Base-by-base conservation (phyloP, 2,888 invertebrate species). In the Drosophila pseudotalamancana region DNA sequence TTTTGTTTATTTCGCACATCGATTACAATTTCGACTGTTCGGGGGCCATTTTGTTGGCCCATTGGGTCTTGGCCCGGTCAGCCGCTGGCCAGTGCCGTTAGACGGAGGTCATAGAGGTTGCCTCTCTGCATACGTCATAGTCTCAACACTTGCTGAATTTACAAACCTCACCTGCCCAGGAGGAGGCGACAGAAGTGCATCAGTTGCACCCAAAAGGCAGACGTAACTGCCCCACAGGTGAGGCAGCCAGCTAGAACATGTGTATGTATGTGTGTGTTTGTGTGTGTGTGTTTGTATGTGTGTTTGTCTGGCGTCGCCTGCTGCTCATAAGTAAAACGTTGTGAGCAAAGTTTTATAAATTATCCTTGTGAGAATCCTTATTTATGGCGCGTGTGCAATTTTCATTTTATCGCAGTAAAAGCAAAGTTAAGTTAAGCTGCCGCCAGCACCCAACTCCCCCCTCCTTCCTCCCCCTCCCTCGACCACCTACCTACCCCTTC, bases 291-390 rank as follows among this genome's bases (percentile, higher is more conserved):
- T 29, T 29, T 37, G 65, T 40, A 25, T 46, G 39, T 55, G 57
- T 40, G 62, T 59, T 53, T 75, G 83, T 82, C 80, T 80, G 80
- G 86, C 72, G 71, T 70, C 72, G 81, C 73, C 72, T 70, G 84
- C 85, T 84, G 72, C 85, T 77, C 85, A 85, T 87, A 88, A 87
- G 87, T 88, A 87, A 88, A 88, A 82, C 83, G 88, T 83, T 84
- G 81, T 78, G 87, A 82, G 86, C 87, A 90, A 89, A 88, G 83
- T 91, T 90, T 90, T 90, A 89, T 90, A 90, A 91, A 91, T 91
- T 91, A 90, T 91, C 88, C 90, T 91, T 91, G 89, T 85, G 91
- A 91, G 90, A 90, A 91, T 91, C 91, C 91, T 90, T 91, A 89
- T 91, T 91, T 91, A 91, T 91, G 80, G 87, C 82, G 87, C 84